Evolutionary conservation across 1,140 invertebrate genomes (phyloP), one percentile per base, ranked within the genome.

Genomic region (Nylanderia fulva): DNA sequence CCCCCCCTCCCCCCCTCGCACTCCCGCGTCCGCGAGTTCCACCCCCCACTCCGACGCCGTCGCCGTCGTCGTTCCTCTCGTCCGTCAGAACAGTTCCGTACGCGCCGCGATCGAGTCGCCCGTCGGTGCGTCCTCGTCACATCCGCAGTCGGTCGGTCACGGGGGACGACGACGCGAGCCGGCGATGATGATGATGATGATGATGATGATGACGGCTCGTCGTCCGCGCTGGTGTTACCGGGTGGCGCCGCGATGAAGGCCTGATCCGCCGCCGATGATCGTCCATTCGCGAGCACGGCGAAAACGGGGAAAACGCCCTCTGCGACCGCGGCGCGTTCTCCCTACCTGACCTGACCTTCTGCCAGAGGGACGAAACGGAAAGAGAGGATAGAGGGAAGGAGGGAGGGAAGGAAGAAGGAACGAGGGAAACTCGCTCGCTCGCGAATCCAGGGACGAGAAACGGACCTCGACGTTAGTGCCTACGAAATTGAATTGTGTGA

Each of bases 21-120:
- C 56, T 52, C 72, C 52, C 74, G 33, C 64, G 83, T 18, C 83
- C 48, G 7, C n/a, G n/a, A n/a, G n/a, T n/a, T n/a, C n/a, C n/a
- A n/a, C n/a, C 42, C 75, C 24, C 74, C 18, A 11, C 60, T 52
- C 48, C 15, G 61, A 39, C 8, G 68, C 66, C 75, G 82, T 69
- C 76, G 63, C 39, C 77, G 85, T 45, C 66, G 71, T 83, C 15
- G 45, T 48, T 48, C 4, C 45, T 48, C 45, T 83, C 29, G n/a
- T n/a, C 3, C 71, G 84, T 69, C 84, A 86, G 80, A 76, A 88
- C 87, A 89, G 88, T 89, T 79, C 79, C 24, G 74, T 89, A 75
- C 88, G 88, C 88, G 88, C 42, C 87, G 87, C 75, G 69, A 60
- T 39, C 39, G 76, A 82, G 82, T 54, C 63, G 15, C 45, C 56